Evolutionary conservation across 2,113 vertebrate species (phyloP).

Genomic region (Toxotes chatareus): DNA sequence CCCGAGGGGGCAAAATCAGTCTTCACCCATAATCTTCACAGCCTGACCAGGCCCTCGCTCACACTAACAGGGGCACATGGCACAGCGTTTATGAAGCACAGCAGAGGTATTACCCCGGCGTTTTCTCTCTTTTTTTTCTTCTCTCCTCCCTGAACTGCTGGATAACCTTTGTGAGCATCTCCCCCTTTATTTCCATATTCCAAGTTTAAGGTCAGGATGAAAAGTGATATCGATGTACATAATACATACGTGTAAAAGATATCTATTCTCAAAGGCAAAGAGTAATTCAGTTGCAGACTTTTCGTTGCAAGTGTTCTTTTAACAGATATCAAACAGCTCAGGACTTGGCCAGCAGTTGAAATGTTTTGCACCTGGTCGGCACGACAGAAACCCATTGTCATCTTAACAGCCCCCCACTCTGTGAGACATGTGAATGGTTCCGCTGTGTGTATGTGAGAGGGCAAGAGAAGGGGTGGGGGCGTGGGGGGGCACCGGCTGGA

Average conservation of each 20-base stretch:
- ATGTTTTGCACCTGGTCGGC: slow-evolving; percentile 84
- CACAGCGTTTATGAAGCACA: slow-evolving; percentile 67
- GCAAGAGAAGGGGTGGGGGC: slow-evolving; percentile 20
- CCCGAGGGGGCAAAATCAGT: slow-evolving; percentile 84
- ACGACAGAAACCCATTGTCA: slow-evolving; percentile 84
- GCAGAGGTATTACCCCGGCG: slow-evolving; percentile 59
- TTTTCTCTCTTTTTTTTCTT: slow-evolving; percentile 42
- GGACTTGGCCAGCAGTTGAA: slow-evolving; percentile 57
- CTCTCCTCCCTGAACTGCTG: slow-evolving; percentile 60
- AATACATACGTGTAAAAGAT: slow-evolving; percentile 53
- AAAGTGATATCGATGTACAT: slow-evolving; percentile 50
- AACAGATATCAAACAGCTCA: slow-evolving; percentile 72
- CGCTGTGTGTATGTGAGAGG: slow-evolving; percentile 70
- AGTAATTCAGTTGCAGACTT: slow-evolving; percentile 51
- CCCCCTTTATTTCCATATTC: slow-evolving; percentile 66
- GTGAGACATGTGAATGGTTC: slow-evolving; percentile 79
- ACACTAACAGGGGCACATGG: slow-evolving; percentile 72
- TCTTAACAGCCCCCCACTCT: slow-evolving; percentile 75
- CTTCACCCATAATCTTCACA: slow-evolving; percentile 83
- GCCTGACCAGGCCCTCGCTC: slow-evolving; percentile 75
- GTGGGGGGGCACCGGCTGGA: slow-evolving; percentile 36
- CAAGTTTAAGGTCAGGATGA: slow-evolving; percentile 63
- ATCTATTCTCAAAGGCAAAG: slow-evolving; percentile 64
- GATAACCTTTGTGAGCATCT: slow-evolving; percentile 68
- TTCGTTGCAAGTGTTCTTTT: slow-evolving; percentile 60